phyloP scores from a whole-genome alignment of 2,797 vertebrate genomes.

The Linurgus olivaceus region DNA sequence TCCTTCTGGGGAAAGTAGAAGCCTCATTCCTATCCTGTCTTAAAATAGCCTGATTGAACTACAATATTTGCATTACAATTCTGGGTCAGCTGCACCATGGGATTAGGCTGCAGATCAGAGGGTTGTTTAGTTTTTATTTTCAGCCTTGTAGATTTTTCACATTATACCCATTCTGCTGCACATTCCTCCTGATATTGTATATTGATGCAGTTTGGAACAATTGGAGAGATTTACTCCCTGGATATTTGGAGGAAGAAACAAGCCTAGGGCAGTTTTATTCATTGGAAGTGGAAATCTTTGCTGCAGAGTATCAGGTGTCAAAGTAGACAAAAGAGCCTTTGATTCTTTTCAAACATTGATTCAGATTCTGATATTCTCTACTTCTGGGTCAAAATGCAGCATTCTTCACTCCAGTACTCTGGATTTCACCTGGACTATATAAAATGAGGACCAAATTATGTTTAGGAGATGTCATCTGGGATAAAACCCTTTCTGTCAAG shows the following conservation, averaged over 20 bases:
- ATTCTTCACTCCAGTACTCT: background rate
- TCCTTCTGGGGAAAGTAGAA: conserved; percentile 67
- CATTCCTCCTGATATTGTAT: background rate
- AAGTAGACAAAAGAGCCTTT: conserved; percentile 51
- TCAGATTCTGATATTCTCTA: background rate
- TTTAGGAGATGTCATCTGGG: background rate
- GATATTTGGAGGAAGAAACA: background rate
- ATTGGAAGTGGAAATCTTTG: conserved; percentile 18
- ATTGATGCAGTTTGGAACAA: background rate
- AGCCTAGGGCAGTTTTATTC: conserved; percentile 4
- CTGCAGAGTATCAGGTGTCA: conserved; percentile 40
- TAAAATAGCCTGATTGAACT: conserved; percentile 71
- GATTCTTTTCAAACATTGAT: conserved; percentile 15
- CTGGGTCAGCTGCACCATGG: conserved; percentile 68
- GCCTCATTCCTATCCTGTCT: conserved; percentile 52
- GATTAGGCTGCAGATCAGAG: conserved; percentile 43
- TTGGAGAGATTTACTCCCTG: conserved; percentile 25
- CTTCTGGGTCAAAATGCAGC: background rate
- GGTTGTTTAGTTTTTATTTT: conserved; percentile 54
- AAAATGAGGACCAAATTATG: background rate
- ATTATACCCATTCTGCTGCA: conserved; percentile 28
- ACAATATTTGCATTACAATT: conserved; percentile 74
- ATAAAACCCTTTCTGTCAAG: background rate
- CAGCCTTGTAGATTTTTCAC: conserved; percentile 51
- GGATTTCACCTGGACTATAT: background rate